Evolutionary conservation across 2,888 invertebrate genomes (phyloP).

Genomic region (Clusia tigrina): DNA sequence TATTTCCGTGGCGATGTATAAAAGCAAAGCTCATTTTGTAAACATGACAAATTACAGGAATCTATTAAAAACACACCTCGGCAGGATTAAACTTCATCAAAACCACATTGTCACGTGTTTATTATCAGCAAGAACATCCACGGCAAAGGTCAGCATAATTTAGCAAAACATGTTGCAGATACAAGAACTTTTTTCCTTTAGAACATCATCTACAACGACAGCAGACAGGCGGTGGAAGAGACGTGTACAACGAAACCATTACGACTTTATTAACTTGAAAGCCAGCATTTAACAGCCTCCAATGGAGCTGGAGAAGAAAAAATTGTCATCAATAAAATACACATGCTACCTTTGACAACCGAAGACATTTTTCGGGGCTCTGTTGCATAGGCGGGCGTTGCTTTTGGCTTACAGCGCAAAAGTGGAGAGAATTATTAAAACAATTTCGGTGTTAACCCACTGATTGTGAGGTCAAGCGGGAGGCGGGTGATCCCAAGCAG

Average conservation of each 20-base stretch:
- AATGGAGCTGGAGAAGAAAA: neutral
- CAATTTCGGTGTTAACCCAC: neutral
- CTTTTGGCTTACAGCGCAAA: neutral
- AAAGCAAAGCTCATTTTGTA: too few relatives aligned
- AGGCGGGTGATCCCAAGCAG: slow-evolving; percentile 1
- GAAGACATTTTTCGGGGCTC: neutral
- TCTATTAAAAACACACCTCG: neutral
- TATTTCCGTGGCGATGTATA: too few relatives aligned
- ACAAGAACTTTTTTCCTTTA: neutral
- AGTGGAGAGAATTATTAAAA: neutral
- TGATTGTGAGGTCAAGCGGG: slow-evolving; percentile 1
- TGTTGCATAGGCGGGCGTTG: neutral
- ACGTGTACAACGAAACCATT: slow-evolving; percentile 51
- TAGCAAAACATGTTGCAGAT: neutral
- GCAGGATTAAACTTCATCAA: slow-evolving; percentile 31
- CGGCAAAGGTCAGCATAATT: neutral
- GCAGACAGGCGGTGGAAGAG: too few relatives aligned
- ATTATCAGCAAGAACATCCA: slow-evolving; percentile 18
- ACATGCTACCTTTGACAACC: slow-evolving; percentile 43
- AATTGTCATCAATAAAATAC: slow-evolving; percentile 50
- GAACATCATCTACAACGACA: neutral
- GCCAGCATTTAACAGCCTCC: slow-evolving; percentile 19
- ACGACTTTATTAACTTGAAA: slow-evolving; percentile 54
- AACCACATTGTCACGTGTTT: slow-evolving; percentile 34
- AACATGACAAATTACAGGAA: neutral